These are phyloP conservation scores for Haliclona indistincta DNA, from an alignment of 37 sponge, comb jelly and placozoan genomes.

Conservation along the genomic window DNA sequence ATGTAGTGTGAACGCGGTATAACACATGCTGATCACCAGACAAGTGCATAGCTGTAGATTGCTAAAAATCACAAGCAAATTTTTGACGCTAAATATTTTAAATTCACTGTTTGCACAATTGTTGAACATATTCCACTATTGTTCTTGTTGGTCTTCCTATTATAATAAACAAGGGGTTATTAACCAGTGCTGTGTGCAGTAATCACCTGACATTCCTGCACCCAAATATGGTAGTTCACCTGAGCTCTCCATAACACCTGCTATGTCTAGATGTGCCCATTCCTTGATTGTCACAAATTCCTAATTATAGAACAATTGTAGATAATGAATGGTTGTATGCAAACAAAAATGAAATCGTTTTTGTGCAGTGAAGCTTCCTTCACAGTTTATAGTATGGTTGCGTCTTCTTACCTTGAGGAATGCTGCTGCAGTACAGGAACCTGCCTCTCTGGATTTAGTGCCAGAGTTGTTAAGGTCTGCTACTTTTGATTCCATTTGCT, in stretches of 20 bases:
- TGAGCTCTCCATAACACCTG: constrained; percentile 84
- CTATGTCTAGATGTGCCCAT: constrained; percentile 94
- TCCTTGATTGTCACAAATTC: constrained; percentile 66
- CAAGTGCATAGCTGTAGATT: too few relatives aligned
- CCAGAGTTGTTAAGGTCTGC: constrained; percentile 91
- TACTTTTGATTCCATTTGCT: constrained; percentile 73
- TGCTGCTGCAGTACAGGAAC: constrained; percentile 91
- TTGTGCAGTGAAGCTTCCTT: not conserved
- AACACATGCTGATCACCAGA: too few relatives aligned
- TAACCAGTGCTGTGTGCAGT: not conserved
- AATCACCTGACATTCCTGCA: constrained; percentile 72
- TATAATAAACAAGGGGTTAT: not conserved
- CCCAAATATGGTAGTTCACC: constrained; percentile 62
- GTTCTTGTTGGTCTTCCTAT: constrained; percentile 15
- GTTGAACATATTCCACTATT: not conserved
- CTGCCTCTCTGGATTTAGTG: constrained; percentile 61
- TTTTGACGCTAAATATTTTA: too few relatives aligned
- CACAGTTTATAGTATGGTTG: not conserved
- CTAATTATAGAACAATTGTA: constrained; percentile 8
- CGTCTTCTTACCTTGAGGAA: constrained; percentile 66
- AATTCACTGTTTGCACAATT: too few relatives aligned
- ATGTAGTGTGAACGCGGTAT: too few relatives aligned
- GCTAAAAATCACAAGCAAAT: too few relatives aligned
- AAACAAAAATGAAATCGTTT: not conserved
- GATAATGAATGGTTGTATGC: not conserved